Base-by-base conservation (phyloP, 53 echinoderm and acorn worm genomes). In the Paracentrotus lividus region DNA sequence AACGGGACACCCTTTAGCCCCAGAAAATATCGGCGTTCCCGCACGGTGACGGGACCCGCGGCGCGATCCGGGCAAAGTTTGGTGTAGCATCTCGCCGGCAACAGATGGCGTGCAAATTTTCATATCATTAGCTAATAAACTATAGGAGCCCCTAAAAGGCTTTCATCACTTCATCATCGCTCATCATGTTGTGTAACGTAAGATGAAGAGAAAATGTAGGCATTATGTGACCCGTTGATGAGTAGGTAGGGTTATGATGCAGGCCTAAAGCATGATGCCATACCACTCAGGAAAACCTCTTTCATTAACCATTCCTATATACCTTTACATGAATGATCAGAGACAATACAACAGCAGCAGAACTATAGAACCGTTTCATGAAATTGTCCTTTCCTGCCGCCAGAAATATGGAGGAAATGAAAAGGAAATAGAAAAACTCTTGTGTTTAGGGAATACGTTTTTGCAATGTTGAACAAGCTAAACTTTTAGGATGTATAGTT, bases 91-190 rank as follows among this genome's bases (percentile, higher is more conserved):
- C 89, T 89, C 89, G 61, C 14, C 43, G 89, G 89, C 89, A 89
- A 89, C 89, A 89, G 89, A 89, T 89, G 89, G 89, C 89, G 55
- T 65, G 60, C 89, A 58, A 89, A 89, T 89, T 89, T 61, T 89
- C 89, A 89, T 89, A 89, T 89, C 89, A 89, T 89, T 89, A 89
- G 89, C 89, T 89, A 89, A 89, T 89, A 89, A 89, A 89, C 89
- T 42, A 43, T 59, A 43, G 89, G 89, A 89, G 61, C 43, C 59
- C 86, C 56, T 36, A 86, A 56, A 86, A 56, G 86, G 18, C 51
- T 86, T 56, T 86, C 86, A 56, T 49, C 51, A 26, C 85, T 85
- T 45, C 85, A 85, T 86, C 86, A 86, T 86, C 53, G 36, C 86
- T 23, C 86, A 56, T 86, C 86, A 86, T 86, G 86, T 86, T 86